Evolutionary conservation across 92 coral and sea anemone genomes (phyloP).

Genomic region (Metridium senile): DNA sequence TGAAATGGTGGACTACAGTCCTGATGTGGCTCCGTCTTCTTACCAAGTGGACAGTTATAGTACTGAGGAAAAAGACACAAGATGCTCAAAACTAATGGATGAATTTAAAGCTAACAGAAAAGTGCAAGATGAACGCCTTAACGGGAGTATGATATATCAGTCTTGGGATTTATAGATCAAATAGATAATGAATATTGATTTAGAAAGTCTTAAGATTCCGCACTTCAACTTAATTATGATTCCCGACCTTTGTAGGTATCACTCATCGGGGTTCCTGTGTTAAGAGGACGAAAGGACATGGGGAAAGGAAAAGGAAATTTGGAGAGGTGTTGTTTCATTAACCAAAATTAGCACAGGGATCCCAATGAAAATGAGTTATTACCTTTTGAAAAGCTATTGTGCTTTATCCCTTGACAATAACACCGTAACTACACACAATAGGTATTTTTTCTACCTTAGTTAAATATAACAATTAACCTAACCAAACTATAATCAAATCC

Average conservation of each 20-base stretch:
- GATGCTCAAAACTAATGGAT: conserved; percentile 86
- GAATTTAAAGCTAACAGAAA: conserved; percentile 84
- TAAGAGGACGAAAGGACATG: background rate
- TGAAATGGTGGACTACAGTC: conserved; percentile 53
- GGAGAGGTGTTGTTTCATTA: too few relatives aligned
- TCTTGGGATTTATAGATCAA: conserved; percentile 75
- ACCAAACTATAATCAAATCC: too few relatives aligned
- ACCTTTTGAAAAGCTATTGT: too few relatives aligned
- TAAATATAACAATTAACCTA: too few relatives aligned
- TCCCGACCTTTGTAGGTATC: background rate
- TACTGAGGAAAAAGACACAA: conserved; percentile 77
- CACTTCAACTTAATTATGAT: too few relatives aligned
- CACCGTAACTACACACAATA: too few relatives aligned
- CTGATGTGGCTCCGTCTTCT: conserved; percentile 59
- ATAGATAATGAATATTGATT: background rate
- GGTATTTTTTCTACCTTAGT: too few relatives aligned
- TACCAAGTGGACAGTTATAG: conserved; percentile 74
- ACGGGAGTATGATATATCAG: conserved; percentile 75
- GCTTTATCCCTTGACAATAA: too few relatives aligned
- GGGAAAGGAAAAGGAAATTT: too few relatives aligned
- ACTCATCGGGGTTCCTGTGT: background rate
- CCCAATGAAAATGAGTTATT: too few relatives aligned
- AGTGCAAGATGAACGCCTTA: conserved; percentile 42
- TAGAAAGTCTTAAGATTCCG: background rate
- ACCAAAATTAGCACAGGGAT: too few relatives aligned